Base-by-base conservation (phyloP, 2,888 invertebrate species). In the Epiblema foenella region DNA sequence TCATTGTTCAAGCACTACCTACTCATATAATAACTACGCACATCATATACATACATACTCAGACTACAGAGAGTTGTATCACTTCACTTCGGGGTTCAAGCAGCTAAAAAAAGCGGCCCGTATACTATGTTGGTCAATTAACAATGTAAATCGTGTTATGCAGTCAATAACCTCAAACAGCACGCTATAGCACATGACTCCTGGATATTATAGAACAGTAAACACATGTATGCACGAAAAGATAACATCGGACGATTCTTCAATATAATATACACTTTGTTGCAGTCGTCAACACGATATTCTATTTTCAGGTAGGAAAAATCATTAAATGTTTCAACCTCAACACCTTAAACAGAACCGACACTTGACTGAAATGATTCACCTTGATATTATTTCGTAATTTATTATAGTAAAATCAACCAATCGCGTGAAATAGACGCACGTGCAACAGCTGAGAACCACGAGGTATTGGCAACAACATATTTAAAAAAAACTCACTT, bases 401-500 rank as follows among this genome's bases (percentile, higher is more conserved):
- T 69, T 58, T 49, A 64, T 39, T 51, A 42, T 46, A 46, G 70
- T 70, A 54, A 65, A 66, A 66, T 60, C 46, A 54, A 56, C 59
- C 65, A 66, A 70, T 65, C 65, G 46, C 70, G 65, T 59, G 24
- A 39, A 42, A 56, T 39, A 62, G 15, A 37, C 49, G 24, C 71
- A 71, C 71, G 71, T 71, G 71, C 24, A 24, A 71, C 71, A 71
- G 70, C 65, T 70, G 70, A 60, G 42, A 33, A 33, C 71, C 71
- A 71, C 71, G 67, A 49, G 67, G 62, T 62, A 56, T 66, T 57
- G 67, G 56, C 71, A 71, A 71, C 39, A 46, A 57, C 37, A 60
- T 54, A 51, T 66, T 24, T 37, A 18, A 64, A 51, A 60, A 60
- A 67, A 71, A 71, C 71, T 71, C 67, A 71, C 71, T 66, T 71